A percentile compares a stretch with the other conserved stretches of the same genome.
Evolutionary conservation across 2,888 invertebrate species (phyloP).

Genomic region (Polietes domitor): DNA sequence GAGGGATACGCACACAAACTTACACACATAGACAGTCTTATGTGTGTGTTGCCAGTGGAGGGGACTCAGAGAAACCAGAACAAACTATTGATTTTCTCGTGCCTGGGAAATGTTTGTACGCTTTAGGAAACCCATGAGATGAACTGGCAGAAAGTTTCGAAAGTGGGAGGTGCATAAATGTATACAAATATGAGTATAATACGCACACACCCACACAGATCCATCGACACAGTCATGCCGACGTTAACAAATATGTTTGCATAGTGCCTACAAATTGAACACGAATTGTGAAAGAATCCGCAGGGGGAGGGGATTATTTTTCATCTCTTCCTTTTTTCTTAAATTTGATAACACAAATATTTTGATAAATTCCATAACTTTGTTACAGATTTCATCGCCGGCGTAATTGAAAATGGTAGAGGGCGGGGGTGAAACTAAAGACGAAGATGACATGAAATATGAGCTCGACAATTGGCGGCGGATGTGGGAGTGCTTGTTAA

Average conservation of each 20-base stretch:
- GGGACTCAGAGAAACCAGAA: background rate
- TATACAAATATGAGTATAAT: too few relatives aligned
- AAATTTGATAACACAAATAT: background rate
- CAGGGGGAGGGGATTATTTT: background rate
- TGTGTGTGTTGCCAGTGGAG: too few relatives aligned
- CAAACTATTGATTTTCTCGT: background rate
- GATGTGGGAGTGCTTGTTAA: too few relatives aligned
- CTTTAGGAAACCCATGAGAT: background rate
- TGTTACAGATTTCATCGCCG: background rate
- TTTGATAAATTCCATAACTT: background rate
- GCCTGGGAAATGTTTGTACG: too few relatives aligned
- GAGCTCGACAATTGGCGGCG: background rate
- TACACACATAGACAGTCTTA: too few relatives aligned
- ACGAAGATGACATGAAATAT: background rate
- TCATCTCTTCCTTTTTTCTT: background rate
- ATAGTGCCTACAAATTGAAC: background rate
- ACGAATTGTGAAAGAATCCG: background rate
- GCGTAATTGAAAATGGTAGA: too few relatives aligned
- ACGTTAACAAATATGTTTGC: constrained; percentile 4
- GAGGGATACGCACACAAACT: background rate
- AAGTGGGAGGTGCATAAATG: too few relatives aligned
- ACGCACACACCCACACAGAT: too few relatives aligned
- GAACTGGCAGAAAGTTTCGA: background rate
- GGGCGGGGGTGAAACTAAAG: too few relatives aligned
- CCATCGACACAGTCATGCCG: background rate